phyloP scores from a whole-genome alignment of 1,140 invertebrate genomes.

The Mamestra configurata region DNA sequence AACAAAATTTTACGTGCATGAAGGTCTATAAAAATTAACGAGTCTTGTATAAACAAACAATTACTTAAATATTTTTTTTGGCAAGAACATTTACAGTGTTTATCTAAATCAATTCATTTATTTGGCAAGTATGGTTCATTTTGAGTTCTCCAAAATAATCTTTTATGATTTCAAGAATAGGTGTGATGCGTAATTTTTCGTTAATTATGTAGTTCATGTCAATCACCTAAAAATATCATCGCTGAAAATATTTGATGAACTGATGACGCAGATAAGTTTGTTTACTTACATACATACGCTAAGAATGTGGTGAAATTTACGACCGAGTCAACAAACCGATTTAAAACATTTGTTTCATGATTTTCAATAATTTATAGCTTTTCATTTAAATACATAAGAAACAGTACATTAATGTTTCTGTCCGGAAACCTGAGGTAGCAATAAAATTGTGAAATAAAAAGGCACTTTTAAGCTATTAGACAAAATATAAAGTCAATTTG shows the following conservation, averaged over 20 bases:
- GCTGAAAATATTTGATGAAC: not conserved
- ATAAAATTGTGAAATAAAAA: not conserved
- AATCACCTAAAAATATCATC: constrained; percentile 12
- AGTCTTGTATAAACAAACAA: constrained; percentile 47
- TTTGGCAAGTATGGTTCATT: constrained; percentile 38
- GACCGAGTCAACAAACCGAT: constrained; percentile 28
- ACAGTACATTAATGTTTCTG: too few species aligned
- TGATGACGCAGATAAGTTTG: constrained; percentile 17
- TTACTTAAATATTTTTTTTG: constrained; percentile 45
- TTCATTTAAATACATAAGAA: not conserved
- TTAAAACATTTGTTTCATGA: constrained; percentile 2
- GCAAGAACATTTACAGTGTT: constrained; percentile 40
- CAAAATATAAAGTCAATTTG: constrained; percentile 19
- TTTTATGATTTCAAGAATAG: not conserved
- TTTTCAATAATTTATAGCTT: not conserved
- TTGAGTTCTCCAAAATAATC: not conserved
- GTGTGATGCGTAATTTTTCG: not conserved
- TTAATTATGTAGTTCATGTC: constrained; percentile 5
- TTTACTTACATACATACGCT: constrained; percentile 23
- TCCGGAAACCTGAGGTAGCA: too few species aligned
- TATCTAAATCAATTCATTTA: constrained; percentile 48
- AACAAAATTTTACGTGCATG: constrained; percentile 38
- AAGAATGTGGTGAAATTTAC: constrained; percentile 1
- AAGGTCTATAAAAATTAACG: constrained; percentile 55
- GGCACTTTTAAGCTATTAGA: not conserved